A percentile compares a stretch with the other conserved stretches of the same genome.
phyloP scores from a whole-genome alignment of 2,797 vertebrate species.

The Manis pentadactyla region DNA sequence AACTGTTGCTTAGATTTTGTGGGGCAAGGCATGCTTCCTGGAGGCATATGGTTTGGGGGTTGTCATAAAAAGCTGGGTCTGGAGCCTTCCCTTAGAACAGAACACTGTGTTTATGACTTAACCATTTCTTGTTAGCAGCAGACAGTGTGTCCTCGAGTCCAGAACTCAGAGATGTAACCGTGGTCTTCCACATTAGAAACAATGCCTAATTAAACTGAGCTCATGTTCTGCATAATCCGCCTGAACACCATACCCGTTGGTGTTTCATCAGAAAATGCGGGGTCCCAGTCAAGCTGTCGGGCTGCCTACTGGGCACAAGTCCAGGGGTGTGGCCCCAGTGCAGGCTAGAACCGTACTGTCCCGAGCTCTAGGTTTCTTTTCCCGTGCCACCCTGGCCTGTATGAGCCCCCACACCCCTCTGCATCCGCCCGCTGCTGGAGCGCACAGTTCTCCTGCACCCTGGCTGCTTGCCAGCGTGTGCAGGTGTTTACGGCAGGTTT shows the following conservation, averaged over 20 bases:
- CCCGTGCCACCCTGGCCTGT: background rate
- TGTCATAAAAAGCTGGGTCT: constrained; percentile 65
- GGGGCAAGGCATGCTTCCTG: constrained; percentile 61
- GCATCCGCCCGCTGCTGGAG: background rate
- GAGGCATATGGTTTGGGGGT: constrained; percentile 80
- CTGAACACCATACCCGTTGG: background rate
- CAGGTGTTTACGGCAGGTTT: background rate
- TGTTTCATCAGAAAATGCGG: background rate
- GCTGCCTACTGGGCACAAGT: background rate
- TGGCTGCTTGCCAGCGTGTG: background rate
- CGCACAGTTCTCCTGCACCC: background rate
- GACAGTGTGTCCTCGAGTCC: background rate
- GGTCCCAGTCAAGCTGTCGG: background rate
- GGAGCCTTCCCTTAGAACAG: constrained; percentile 60
- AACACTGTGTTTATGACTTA: constrained; percentile 63
- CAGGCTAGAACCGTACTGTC: background rate
- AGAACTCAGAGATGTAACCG: background rate
- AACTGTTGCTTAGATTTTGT: constrained; percentile 61
- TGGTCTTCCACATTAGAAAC: background rate
- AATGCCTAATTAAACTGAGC: background rate
- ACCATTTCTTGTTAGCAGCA: constrained; percentile 61
- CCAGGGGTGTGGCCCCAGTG: accelerated
- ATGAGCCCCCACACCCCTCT: background rate
- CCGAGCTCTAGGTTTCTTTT: background rate
- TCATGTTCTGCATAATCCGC: background rate